Conservation (phyloP, 2,888 invertebrate species). For the Autographa gamma region DNA sequence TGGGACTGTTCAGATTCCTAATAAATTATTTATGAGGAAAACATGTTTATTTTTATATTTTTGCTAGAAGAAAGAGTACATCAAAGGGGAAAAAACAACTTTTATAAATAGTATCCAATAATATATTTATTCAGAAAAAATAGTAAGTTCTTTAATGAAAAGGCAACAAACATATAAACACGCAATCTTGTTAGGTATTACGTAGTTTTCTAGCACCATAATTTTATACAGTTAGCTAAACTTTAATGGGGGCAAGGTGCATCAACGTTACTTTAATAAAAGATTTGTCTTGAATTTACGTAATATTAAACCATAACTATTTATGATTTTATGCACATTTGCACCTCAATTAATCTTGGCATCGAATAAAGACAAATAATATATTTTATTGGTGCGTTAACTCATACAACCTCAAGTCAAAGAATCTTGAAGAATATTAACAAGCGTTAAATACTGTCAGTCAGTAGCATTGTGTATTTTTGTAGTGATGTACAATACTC, state of each 20-base stretch:
- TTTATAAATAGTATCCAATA: too few species aligned
- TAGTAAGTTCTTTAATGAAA: too few species aligned
- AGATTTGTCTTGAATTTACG: background rate
- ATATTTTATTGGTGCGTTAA: slow-evolving; percentile 19
- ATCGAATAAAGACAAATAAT: background rate
- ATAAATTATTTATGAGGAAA: too few species aligned
- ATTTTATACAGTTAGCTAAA: background rate
- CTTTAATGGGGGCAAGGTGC: background rate
- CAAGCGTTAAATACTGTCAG: slow-evolving; percentile 52
- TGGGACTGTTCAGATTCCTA: too few species aligned
- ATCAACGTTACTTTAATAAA: background rate
- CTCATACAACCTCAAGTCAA: slow-evolving; percentile 37
- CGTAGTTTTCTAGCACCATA: background rate
- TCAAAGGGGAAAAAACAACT: too few species aligned
- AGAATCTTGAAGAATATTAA: slow-evolving; percentile 35
- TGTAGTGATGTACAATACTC: slow-evolving; percentile 11
- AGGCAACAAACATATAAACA: background rate
- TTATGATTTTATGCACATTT: too few species aligned
- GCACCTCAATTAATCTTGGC: too few species aligned
- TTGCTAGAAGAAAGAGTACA: too few species aligned
- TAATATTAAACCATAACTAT: background rate
- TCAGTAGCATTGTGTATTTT: slow-evolving; percentile 22
- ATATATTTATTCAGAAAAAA: too few species aligned
- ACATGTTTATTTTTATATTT: too few species aligned
- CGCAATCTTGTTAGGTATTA: background rate